Base-by-base conservation (phyloP, 2,797 vertebrate genomes). In the Tympanoctomys barrerae region DNA sequence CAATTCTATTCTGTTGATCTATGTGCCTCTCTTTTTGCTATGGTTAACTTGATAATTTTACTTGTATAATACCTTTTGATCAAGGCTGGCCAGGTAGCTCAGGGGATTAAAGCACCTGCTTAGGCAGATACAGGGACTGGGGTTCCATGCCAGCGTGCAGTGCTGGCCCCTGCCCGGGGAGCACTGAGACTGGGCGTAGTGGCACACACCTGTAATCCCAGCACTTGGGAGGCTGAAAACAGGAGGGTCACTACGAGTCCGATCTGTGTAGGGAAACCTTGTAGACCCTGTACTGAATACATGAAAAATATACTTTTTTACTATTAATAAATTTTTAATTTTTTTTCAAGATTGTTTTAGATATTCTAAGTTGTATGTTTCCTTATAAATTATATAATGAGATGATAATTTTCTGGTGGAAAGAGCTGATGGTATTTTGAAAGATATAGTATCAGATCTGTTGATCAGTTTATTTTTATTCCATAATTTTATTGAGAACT, bases 261-360 rank as follows among this genome's bases (percentile, higher is more conserved):
- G 54, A 57, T 57, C 54, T 57, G 54, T 54, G 52, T 54, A 54
- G 52, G 12, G 13, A 57, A 16, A 57, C 14, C 54, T 57, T 57
- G 54, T 57, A 57, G 54, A 57, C 54, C 14, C 14, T 57, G 54
- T 57, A 18, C 54, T 57, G 14, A 57, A 57, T 57, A 57, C 54
- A 57, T 57, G 2, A 57, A 13, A 57, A 57, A 57, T 16, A 61
- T 61, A 61, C 59, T 24, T 61, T 61, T 26, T 90, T 4, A 92
- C 82, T 73, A 42, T 73, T 73, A 73, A 12, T 73, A 39, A 73
- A 73, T 18, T 24, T 66, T 36, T 54, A 91, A 49, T 91, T 33
- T 73, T 95, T 95, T 94, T 94, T 71, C 36, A 89, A 79, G 19
- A 59, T 46, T 83, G 19, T 66, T 96, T 96, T 91, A 62, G 24